Evolutionary conservation across 2,113 vertebrate genomes (phyloP).

Genomic region (Abramis brama): DNA sequence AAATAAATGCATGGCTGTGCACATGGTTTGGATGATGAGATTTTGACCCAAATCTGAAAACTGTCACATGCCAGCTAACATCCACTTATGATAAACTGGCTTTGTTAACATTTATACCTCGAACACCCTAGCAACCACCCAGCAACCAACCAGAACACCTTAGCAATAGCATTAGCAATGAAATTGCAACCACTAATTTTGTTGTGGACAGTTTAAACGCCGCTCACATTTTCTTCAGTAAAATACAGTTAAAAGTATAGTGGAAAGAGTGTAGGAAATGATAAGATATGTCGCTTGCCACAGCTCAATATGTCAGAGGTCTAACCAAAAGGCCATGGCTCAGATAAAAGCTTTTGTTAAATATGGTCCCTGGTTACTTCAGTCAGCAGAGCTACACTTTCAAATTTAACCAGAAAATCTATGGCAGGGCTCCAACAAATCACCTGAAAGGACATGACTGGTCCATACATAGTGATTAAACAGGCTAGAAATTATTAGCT

Average conservation of each 20-base stretch:
- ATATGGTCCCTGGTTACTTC: neutral
- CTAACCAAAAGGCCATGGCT: neutral
- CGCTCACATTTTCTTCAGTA: neutral
- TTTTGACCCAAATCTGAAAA: neutral
- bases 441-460: neutral
- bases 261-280: neutral
- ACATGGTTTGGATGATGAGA: neutral
- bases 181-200: neutral
- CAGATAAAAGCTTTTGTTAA: slow-evolving; percentile 3
- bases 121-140: neutral
- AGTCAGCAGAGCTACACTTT: slow-evolving; percentile 15
- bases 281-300: neutral
- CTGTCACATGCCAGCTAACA: neutral
- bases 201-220: neutral
- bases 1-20: neutral
- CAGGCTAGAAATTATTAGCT: slow-evolving; percentile 21
- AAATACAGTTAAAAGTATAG: neutral
- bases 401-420: slow-evolving; percentile 40
- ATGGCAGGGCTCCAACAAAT: slow-evolving; percentile 8
- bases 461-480: slow-evolving; percentile 14
- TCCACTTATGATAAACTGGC: neutral
- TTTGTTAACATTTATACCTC: neutral
- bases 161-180: neutral
- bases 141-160: neutral
- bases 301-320: neutral